phyloP scores from a whole-genome alignment of 2,113 vertebrate genomes.

The Sceloporus undulatus region DNA sequence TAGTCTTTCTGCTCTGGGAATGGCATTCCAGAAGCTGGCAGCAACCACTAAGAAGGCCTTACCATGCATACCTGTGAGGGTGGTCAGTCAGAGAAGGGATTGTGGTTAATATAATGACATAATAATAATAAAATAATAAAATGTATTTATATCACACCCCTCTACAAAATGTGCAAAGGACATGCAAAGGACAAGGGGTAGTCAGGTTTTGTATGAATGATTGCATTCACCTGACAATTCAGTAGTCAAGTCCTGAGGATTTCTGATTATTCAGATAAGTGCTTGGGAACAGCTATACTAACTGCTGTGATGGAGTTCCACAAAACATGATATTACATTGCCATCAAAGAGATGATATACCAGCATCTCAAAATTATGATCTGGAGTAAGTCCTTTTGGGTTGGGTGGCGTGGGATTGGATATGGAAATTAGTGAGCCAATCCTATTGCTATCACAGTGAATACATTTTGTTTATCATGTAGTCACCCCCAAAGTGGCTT shows the following conservation, averaged over 20 bases:
- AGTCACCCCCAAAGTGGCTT: neutral
- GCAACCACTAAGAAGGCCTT: too few relatives aligned
- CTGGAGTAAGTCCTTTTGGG: neutral
- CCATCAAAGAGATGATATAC: neutral
- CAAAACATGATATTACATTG: neutral
- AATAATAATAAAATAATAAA: too few relatives aligned
- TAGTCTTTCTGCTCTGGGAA: too few relatives aligned
- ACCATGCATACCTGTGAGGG: too few relatives aligned
- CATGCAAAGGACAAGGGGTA: neutral
- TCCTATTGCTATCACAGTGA: neutral
- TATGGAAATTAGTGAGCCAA: too few relatives aligned
- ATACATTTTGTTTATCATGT: neutral
- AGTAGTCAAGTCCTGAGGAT: neutral
- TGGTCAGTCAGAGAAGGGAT: too few relatives aligned
- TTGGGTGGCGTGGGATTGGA: neutral
- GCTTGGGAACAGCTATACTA: neutral
- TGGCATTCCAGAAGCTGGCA: too few relatives aligned
- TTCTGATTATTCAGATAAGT: neutral
- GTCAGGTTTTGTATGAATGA: neutral
- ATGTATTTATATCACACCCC: too few relatives aligned
- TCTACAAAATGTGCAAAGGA: too few relatives aligned
- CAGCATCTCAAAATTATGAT: neutral
- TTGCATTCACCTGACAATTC: neutral
- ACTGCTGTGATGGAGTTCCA: neutral
- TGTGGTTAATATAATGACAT: too few relatives aligned